Conservation (phyloP, 1,140 invertebrate genomes). For the Eueides isabella region DNA sequence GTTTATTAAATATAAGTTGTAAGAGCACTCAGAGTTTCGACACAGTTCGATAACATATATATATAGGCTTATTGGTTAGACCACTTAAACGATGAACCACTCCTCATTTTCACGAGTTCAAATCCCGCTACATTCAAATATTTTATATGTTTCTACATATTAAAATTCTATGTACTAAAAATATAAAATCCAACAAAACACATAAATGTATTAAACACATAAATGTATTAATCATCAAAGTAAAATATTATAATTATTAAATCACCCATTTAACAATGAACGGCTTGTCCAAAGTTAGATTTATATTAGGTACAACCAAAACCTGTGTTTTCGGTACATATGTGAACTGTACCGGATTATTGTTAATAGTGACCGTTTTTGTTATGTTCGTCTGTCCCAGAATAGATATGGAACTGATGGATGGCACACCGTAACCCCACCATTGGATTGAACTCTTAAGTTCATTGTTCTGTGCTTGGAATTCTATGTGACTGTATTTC, state of each 20-base stretch:
- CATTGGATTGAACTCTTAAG: conserved; percentile 76
- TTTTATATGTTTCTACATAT: too few relatives aligned
- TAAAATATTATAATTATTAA: conserved; percentile 17
- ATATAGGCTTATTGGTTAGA: too few relatives aligned
- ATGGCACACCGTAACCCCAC: conserved; percentile 81
- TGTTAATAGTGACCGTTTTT: conserved; percentile 61
- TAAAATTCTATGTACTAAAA: too few relatives aligned
- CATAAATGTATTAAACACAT: neutral
- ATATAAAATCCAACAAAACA: too few relatives aligned
- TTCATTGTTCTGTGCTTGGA: conserved; percentile 77
- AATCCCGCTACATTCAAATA: too few relatives aligned
- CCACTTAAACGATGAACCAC: too few relatives aligned
- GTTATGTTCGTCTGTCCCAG: conserved; percentile 54
- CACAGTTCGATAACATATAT: too few relatives aligned
- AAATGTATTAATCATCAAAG: too few relatives aligned
- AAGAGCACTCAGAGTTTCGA: too few relatives aligned
- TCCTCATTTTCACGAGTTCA: too few relatives aligned
- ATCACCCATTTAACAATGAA: conserved; percentile 67
- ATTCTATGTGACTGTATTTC: conserved; percentile 84
- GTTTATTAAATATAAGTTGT: too few relatives aligned
- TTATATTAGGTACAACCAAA: conserved; percentile 59
- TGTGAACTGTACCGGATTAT: conserved; percentile 50
- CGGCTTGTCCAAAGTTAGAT: conserved; percentile 63
- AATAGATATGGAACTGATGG: conserved; percentile 63
- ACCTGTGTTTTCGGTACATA: conserved; percentile 55